Evolutionary conservation across 35 echinoderm and acorn worm genomes (phyloP).

Genomic region (Nesometra sesokonis): DNA sequence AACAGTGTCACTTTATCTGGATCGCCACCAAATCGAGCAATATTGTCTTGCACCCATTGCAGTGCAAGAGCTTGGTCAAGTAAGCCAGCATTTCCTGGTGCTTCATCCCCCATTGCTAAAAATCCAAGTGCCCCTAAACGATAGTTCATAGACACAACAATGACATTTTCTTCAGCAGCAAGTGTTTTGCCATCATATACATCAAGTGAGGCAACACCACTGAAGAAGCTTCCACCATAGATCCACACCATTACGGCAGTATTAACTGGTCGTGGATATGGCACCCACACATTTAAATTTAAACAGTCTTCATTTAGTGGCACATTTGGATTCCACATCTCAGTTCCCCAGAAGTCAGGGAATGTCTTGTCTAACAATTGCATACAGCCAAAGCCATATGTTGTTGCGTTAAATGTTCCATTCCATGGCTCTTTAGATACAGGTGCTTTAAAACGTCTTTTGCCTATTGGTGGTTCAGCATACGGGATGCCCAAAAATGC

Average conservation of each 20-base stretch:
- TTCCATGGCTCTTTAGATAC: constrained; percentile 26
- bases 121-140: constrained; percentile 78
- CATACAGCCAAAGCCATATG: constrained; percentile 38
- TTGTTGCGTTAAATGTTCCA: constrained; percentile 38
- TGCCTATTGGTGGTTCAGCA: constrained; percentile 27
- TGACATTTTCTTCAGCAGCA: constrained; percentile 67
- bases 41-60: no score
- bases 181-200: constrained; percentile 78
- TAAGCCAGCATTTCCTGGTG: constrained; percentile 81
- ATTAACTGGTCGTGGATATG: constrained; percentile 21
- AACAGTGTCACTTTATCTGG: constrained; percentile 61
- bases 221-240: constrained; percentile 65
- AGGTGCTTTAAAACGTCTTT: constrained; percentile 51
- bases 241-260: constrained; percentile 89
- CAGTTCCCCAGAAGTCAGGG: constrained; percentile 45
- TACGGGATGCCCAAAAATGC: no score
- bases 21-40: constrained; percentile 83
- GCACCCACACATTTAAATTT: no score
- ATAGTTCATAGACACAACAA: no score
- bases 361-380: constrained; percentile 46
- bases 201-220: constrained; percentile 62
- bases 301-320: no score
- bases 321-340: constrained; percentile 69
- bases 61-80: constrained; percentile 62
- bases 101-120: constrained; percentile 49